These are phyloP conservation scores for Epistrophella euchroma DNA, from an alignment of 2,888 invertebrate genomes.

Conservation along the genomic window DNA sequence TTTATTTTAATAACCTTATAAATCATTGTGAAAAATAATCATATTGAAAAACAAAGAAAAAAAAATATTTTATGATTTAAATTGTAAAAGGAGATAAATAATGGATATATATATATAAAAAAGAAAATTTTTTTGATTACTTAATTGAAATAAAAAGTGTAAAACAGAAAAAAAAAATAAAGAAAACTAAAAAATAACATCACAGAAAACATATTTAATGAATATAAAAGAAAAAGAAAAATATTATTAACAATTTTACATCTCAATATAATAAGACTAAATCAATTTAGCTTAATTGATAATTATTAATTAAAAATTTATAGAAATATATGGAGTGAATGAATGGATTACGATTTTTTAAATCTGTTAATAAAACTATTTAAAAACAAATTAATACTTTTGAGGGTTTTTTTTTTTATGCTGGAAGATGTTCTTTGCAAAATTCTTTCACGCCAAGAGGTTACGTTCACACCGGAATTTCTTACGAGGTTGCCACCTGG, in stretches of 20 bases:
- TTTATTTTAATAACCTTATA: conserved; percentile 21
- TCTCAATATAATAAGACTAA: conserved; percentile 76
- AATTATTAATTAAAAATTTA: conserved; percentile 75
- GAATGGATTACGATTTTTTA: conserved; percentile 80
- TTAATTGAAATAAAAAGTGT: conserved; percentile 43
- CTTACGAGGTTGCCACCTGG: no score
- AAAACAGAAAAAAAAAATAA: conserved; percentile 5
- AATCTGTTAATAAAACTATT: conserved; percentile 82
- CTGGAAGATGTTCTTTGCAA: no score
- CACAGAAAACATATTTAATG: conserved; percentile 70
- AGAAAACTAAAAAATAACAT: conserved; percentile 51
- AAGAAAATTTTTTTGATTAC: conserved; percentile 48
- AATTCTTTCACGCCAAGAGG: no score
- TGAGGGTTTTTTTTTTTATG: no score
- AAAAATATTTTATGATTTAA: conserved; percentile 49
- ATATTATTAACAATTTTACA: conserved; percentile 75
- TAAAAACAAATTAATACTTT: conserved; percentile 75
- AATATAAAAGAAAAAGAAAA: conserved; percentile 37
- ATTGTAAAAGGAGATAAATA: conserved; percentile 43
- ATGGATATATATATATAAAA: conserved; percentile 41
- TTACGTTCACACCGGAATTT: no score
- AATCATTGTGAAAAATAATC: conserved; percentile 66
- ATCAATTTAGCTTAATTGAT: conserved; percentile 76
- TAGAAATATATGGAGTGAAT: conserved; percentile 76
- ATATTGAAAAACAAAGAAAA: conserved; percentile 33